Conservation (phyloP, 2,113 vertebrate species). For the Oncorhynchus keta region DNA sequence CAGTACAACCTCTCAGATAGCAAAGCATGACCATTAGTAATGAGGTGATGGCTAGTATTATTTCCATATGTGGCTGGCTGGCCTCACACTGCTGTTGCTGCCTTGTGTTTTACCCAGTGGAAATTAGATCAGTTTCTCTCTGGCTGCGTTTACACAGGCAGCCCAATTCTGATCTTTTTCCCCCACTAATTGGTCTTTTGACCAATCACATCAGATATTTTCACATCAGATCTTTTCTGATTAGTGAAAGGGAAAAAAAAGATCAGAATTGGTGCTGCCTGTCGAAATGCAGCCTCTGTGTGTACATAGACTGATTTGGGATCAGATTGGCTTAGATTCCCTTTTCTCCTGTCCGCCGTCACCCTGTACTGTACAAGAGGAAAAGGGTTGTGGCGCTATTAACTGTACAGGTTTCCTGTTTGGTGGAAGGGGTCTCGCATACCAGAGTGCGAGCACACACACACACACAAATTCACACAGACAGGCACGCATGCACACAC, state of each 20-base stretch:
- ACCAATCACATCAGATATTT: too few species aligned
- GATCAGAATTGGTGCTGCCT: too few species aligned
- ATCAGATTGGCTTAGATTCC: conserved; percentile 27
- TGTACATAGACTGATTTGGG: not conserved
- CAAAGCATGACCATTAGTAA: conserved; percentile 3
- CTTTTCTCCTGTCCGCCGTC: conserved; percentile 29
- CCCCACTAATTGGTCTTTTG: too few species aligned
- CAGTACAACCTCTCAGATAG: conserved; percentile 6
- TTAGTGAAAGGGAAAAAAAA: too few species aligned
- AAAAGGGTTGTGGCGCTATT: conserved; percentile 62
- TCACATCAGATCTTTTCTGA: too few species aligned
- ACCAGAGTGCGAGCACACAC: conserved; percentile 46
- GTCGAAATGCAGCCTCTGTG: too few species aligned
- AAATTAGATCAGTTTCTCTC: too few species aligned
- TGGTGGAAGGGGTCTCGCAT: conserved; percentile 51
- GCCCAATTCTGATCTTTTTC: too few species aligned
- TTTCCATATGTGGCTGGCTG: not conserved
- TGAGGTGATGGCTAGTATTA: not conserved
- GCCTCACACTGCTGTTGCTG: not conserved
- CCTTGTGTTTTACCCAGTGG: conserved; percentile 9
- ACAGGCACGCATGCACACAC: conserved; percentile 42
- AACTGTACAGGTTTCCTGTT: conserved; percentile 68
- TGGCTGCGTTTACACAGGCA: too few species aligned
- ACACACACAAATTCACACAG: conserved; percentile 1
- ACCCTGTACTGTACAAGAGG: conserved; percentile 29